These are phyloP conservation scores for Bradypodion pumilum DNA, from an alignment of 2,797 vertebrate genomes.

Conservation along the genomic window DNA sequence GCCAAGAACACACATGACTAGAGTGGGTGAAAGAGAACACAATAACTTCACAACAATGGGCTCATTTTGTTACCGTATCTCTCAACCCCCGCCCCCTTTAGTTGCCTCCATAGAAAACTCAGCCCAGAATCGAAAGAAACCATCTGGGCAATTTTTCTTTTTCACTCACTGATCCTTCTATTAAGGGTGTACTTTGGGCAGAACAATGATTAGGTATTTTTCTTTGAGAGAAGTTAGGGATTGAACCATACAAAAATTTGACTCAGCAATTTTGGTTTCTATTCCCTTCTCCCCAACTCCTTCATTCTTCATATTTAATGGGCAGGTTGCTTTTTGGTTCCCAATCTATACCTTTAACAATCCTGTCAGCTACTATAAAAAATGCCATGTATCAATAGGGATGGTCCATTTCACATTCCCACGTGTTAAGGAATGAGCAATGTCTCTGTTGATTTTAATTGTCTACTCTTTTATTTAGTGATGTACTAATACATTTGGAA, in stretches of 20 bases:
- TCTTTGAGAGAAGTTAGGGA: background rate
- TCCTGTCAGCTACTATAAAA: background rate
- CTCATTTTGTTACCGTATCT: conserved; percentile 6
- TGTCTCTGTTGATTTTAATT: background rate
- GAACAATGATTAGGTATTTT: background rate
- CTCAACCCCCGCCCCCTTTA: too few species aligned
- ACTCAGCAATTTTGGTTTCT: background rate
- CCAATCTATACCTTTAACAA: background rate
- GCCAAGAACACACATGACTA: conserved; percentile 19
- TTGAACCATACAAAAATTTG: background rate
- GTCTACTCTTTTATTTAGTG: too few species aligned
- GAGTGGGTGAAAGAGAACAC: background rate
- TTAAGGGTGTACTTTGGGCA: background rate
- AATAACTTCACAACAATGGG: conserved; percentile 21
- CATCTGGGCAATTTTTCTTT: conserved; percentile 23
- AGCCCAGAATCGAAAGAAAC: conserved; percentile 25
- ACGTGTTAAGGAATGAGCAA: background rate
- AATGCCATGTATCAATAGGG: background rate
- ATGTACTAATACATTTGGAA: too few species aligned
- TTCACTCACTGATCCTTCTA: background rate
- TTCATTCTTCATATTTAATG: background rate
- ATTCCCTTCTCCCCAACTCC: too few species aligned
- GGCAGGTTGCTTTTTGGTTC: background rate
- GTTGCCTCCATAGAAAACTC: conserved; percentile 15
- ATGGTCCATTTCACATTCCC: background rate